Conservation (phyloP, 2,113 vertebrate genomes). For the Sisor rabdophorus region DNA sequence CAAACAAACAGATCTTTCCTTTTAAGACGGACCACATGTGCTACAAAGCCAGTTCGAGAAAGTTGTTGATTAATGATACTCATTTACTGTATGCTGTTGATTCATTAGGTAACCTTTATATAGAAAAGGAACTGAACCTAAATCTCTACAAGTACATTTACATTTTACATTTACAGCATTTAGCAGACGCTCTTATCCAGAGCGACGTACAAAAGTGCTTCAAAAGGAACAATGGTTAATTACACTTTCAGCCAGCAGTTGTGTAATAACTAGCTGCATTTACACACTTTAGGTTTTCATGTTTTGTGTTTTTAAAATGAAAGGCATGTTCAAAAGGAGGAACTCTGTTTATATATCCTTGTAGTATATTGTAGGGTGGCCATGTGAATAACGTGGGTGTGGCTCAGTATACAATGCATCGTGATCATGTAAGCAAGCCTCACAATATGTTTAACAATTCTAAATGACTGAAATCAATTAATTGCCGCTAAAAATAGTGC, state of each 20-base stretch:
- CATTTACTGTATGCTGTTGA: neutral
- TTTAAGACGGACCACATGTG: neutral
- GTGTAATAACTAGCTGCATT: neutral
- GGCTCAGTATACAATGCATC: neutral
- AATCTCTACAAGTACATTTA: too few species aligned
- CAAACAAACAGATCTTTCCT: conserved; percentile 6
- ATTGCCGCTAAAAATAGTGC: neutral
- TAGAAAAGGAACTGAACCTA: neutral
- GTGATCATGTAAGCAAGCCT: neutral
- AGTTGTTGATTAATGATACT: conserved; percentile 9
- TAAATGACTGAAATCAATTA: neutral
- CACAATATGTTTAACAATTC: neutral
- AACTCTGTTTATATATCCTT: neutral
- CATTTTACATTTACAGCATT: too few species aligned
- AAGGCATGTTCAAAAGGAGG: neutral
- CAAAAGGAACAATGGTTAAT: neutral
- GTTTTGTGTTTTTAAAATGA: neutral
- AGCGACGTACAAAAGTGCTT: too few species aligned
- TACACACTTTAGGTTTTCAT: neutral
- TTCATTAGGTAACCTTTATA: neutral
- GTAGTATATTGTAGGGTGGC: neutral
- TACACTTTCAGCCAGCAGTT: too few species aligned
- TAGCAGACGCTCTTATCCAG: too few species aligned
- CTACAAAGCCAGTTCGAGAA: neutral
- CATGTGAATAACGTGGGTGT: neutral